phyloP scores from a whole-genome alignment of 2,113 vertebrate genomes.

The Australoheros scitulus region DNA sequence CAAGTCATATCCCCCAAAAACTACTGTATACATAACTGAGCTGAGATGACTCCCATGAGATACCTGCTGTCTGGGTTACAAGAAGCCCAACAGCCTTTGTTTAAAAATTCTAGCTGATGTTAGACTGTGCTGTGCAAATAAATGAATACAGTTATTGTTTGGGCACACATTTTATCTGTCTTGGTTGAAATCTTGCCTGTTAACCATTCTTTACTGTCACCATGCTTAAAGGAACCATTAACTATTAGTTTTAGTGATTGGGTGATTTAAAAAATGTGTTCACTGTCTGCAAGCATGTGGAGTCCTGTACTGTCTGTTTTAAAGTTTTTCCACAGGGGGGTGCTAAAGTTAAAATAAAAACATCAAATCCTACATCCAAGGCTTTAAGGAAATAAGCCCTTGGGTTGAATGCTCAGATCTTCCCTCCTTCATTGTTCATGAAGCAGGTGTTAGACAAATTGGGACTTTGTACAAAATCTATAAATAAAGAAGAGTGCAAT shows the following conservation, averaged over 20 bases:
- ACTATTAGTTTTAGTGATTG: too few relatives aligned
- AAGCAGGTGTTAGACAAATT: not conserved
- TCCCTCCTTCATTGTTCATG: not conserved
- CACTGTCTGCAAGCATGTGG: not conserved
- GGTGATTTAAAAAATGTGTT: too few relatives aligned
- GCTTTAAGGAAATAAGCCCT: not conserved
- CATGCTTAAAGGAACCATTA: too few relatives aligned
- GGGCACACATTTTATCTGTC: not conserved
- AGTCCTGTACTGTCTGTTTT: not conserved
- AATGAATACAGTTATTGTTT: not conserved
- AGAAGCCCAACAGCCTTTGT: not conserved
- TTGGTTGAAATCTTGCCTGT: not conserved
- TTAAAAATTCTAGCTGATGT: not conserved
- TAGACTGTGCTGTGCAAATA: not conserved
- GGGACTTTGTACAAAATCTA: not conserved
- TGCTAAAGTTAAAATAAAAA: not conserved
- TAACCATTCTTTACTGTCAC: not conserved
- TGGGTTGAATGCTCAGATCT: not conserved
- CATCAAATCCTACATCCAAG: not conserved
- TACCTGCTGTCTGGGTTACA: not conserved
- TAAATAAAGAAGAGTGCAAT: not conserved
- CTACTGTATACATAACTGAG: not conserved
- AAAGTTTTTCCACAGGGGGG: not conserved
- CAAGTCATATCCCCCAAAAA: not conserved
- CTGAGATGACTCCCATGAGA: not conserved